A percentile compares a stretch with the other conserved stretches of the same genome.
phyloP scores from a whole-genome alignment of 2,797 vertebrate species.

The Crax fasciolata region DNA sequence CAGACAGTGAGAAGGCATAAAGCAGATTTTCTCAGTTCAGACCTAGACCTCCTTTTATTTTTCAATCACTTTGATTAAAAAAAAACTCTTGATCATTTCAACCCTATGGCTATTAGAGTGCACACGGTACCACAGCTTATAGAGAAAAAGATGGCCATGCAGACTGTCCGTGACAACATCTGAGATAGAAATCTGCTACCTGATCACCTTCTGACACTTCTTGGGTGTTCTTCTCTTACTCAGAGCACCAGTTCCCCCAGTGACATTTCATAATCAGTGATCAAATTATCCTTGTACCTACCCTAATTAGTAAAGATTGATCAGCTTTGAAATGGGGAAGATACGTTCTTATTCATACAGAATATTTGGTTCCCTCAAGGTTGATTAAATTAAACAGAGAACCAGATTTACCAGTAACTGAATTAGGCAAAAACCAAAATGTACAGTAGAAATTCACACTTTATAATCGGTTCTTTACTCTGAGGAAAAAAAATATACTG shows the following conservation, averaged over 20 bases:
- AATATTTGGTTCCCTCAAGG: background rate
- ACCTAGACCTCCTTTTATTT: background rate
- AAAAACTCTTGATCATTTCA: background rate
- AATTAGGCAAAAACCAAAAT: background rate
- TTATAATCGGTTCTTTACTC: background rate
- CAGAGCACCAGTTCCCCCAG: accelerated
- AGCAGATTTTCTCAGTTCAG: background rate
- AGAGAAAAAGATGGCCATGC: background rate
- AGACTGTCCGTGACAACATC: background rate
- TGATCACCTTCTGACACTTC: constrained; percentile 4
- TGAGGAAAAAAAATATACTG: background rate
- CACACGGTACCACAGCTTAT: background rate
- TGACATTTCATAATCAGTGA: background rate
- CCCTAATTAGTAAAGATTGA: background rate
- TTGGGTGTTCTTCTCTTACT: background rate
- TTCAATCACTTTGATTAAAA: constrained; percentile 1
- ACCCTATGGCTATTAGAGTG: background rate
- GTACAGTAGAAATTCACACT: background rate
- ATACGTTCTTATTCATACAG: background rate
- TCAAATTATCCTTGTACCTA: background rate
- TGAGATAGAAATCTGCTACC: background rate
- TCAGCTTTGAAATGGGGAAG: background rate
- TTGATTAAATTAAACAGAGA: background rate
- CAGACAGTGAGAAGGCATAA: background rate
- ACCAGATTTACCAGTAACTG: background rate